phyloP scores from a whole-genome alignment of 2,113 vertebrate genomes.

The Electrona antarctica region DNA sequence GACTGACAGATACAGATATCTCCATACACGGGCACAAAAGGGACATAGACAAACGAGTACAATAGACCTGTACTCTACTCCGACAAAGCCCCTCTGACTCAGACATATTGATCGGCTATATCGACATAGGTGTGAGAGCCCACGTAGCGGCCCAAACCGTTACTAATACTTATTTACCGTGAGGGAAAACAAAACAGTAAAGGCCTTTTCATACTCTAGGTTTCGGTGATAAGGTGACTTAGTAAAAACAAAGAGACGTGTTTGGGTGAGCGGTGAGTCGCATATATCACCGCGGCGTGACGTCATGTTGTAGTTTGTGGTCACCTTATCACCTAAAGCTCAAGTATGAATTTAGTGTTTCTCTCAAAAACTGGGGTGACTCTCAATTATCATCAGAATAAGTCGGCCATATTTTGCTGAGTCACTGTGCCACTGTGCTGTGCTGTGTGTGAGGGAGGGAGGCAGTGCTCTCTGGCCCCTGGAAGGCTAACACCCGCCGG shows the following conservation, averaged over 20 bases:
- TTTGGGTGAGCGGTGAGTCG: too few species aligned
- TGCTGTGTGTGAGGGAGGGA: neutral
- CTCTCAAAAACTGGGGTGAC: too few species aligned
- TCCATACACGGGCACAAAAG: too few species aligned
- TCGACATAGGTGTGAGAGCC: too few species aligned
- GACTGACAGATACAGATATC: too few species aligned
- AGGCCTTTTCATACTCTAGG: neutral
- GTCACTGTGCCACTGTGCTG: conserved; percentile 36
- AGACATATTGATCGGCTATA: too few species aligned
- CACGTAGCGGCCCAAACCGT: too few species aligned
- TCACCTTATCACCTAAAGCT: neutral
- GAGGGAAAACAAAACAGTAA: conserved; percentile 13
- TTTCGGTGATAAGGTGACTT: neutral
- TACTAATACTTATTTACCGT: conserved; percentile 12
- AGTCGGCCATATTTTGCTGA: conserved; percentile 44
- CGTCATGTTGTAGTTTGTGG: neutral
- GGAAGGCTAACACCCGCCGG: conserved; percentile 28
- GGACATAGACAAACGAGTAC: too few species aligned
- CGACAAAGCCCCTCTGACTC: too few species aligned
- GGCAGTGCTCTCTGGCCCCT: conserved; percentile 18
- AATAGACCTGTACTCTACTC: too few species aligned
- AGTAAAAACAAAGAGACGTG: neutral
- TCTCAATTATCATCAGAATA: neutral
- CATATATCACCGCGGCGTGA: too few species aligned
- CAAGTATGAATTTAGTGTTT: neutral